These are phyloP conservation scores for Rhynchotus rufescens DNA, from an alignment of 2,797 vertebrate species.

Conservation along the genomic window DNA sequence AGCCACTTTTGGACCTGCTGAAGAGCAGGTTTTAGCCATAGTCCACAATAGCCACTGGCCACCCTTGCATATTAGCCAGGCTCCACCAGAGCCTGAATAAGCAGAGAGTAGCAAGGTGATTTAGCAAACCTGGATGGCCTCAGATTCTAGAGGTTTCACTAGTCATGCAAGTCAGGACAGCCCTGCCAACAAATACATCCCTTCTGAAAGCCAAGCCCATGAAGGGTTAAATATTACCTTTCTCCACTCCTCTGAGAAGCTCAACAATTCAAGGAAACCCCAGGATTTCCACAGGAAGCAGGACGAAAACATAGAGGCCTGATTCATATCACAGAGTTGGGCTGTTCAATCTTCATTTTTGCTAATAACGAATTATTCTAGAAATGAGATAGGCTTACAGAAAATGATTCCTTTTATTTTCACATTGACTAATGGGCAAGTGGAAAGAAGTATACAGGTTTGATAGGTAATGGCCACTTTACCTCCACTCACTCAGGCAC, in stretches of 20 bases:
- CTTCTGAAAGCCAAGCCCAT: neutral
- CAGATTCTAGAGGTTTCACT: neutral
- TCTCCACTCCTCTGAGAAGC: neutral
- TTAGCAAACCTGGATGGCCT: neutral
- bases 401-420: neutral
- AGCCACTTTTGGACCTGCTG: neutral
- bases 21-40: accelerated
- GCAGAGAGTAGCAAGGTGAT: neutral
- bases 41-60: neutral
- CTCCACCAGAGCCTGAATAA: neutral
- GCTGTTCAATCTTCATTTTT: neutral
- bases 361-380: neutral
- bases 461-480: neutral
- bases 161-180: neutral
- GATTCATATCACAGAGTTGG: accelerated
- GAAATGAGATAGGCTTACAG: neutral
- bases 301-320: neutral
- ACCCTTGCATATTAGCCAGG: neutral
- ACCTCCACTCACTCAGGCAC: neutral
- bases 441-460: neutral
- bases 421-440: neutral
- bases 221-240: neutral
- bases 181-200: neutral
- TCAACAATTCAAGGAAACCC: neutral
- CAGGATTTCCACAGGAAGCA: neutral